phyloP scores from a whole-genome alignment of 1,140 invertebrate species.

The Helicoverpa armigera region DNA sequence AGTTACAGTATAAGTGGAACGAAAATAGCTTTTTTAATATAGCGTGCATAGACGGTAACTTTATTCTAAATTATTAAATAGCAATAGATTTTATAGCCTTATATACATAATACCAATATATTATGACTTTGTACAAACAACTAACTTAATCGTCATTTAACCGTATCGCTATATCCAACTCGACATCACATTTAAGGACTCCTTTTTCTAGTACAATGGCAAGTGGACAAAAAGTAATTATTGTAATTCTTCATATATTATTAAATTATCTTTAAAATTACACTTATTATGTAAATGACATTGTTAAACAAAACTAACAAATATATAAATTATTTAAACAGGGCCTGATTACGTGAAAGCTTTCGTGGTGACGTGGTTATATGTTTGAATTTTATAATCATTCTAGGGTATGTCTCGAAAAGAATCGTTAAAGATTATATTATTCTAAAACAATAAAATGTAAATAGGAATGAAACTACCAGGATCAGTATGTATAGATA shows the following conservation, averaged over 20 bases:
- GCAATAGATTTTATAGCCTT: slow-evolving; percentile 38
- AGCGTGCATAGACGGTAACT: background rate
- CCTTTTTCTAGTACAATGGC: background rate
- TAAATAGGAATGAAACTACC: slow-evolving; percentile 6
- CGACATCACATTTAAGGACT: background rate
- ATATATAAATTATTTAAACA: background rate
- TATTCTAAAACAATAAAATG: background rate
- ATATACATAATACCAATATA: slow-evolving; percentile 13
- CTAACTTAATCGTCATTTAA: background rate
- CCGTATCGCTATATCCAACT: background rate
- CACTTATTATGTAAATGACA: too few species aligned
- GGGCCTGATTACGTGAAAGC: background rate
- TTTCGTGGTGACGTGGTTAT: background rate
- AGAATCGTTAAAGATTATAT: background rate
- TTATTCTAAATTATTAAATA: slow-evolving; percentile 1
- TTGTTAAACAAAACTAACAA: background rate
- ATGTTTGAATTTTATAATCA: too few species aligned
- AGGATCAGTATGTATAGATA: background rate
- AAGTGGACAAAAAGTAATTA: background rate
- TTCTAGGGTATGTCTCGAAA: too few species aligned
- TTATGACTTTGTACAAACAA: background rate
- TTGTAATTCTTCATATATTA: slow-evolving; percentile 25
- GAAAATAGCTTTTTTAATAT: slow-evolving; percentile 17
- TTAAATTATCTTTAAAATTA: background rate
- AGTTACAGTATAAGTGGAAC: background rate